These are phyloP conservation scores for Rhincodon typus DNA, from an alignment of 2,797 vertebrate species.

Conservation along the genomic window DNA sequence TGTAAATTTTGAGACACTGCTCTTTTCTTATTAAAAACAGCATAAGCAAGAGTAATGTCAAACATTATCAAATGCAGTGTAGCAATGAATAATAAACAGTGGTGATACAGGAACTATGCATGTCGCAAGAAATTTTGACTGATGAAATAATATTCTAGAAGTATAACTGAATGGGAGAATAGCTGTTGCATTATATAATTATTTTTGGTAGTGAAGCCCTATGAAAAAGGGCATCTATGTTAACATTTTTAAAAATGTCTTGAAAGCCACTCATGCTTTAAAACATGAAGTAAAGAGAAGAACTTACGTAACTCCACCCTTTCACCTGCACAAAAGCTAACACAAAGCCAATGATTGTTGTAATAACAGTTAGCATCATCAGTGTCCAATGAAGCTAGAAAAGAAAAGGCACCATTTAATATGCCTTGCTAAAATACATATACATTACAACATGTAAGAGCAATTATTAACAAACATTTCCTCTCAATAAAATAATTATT, in stretches of 20 bases:
- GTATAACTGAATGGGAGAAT: not conserved
- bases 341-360: constrained; percentile 61
- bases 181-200: not conserved
- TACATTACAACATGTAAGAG: not conserved
- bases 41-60: not conserved
- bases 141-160: not conserved
- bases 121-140: not conserved
- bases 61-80: not conserved
- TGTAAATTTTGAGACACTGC: not conserved
- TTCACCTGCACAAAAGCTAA: constrained; percentile 52
- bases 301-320: constrained; percentile 60
- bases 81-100: not conserved
- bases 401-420: not conserved
- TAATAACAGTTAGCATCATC: constrained; percentile 56
- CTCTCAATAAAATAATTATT: not conserved
- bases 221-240: not conserved
- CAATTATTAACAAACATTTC: not conserved
- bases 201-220: not conserved
- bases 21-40: not conserved
- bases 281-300: not conserved
- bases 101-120: not conserved
- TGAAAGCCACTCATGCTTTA: not conserved
- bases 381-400: constrained; percentile 57
- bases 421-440: not conserved
- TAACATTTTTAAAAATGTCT: not conserved